Evolutionary conservation across 1,140 invertebrate genomes (phyloP), one percentile per base, ranked within the genome.

Genomic region (Drosophila orena): DNA sequence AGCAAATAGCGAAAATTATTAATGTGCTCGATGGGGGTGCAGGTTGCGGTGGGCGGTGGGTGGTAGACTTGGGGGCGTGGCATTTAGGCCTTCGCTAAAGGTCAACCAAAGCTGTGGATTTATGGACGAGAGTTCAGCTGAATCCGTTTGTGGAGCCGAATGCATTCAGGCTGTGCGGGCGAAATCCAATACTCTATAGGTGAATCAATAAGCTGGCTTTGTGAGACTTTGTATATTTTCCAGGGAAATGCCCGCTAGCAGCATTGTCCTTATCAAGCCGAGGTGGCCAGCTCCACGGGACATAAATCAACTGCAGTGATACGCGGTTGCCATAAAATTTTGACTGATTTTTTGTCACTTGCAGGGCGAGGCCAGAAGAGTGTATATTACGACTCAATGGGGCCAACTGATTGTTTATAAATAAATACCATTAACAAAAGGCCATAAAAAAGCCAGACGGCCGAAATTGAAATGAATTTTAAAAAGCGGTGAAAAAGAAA

Each of bases 1-100:
- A 81, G 81, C 83, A 88, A 86, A 88, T 88, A 86, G 75, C 74
- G 78, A 81, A 85, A 86, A 86, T 86, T 86, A 88, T 86, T 88
- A 81, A 86, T 88, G 83, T 59, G 65, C 56, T 46, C 35, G 22
- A 20, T n/a, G 44, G 30, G 69, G 42, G 53, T 30, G 27, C 30
- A 8, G 8, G 30, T 30, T 30, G 30, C 8, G 30, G 30, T 8
- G 30, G 30, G 30, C 30, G 30, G 30, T 17, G 15, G 24, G 4
- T 4, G 8, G 50, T 40, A 17, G 43, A 24, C 7, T 0, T 17
- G 8, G 15, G 54, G 58, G 73, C 40, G 54, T 47, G 55, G 35
- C 40, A 6, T 2, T 20, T 38, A 34, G 44, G 69, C 76, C 44
- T 50, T 35, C 8, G 27, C 37, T 34, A 61, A 84, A 79, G 79